phyloP scores from a whole-genome alignment of 2,888 invertebrate genomes.

The Scaptomyza parva region DNA sequence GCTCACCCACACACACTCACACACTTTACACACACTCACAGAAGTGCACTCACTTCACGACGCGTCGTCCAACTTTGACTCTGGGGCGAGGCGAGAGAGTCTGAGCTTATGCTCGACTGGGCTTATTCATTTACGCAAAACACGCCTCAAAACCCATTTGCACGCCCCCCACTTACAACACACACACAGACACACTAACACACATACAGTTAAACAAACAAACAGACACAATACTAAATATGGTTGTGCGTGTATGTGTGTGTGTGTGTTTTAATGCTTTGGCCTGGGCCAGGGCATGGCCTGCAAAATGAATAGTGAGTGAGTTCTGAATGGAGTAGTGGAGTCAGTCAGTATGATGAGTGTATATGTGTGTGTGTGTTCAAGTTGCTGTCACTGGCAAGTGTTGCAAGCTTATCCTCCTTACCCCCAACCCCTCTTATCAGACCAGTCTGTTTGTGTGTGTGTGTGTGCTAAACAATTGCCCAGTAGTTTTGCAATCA shows the following conservation, averaged over 20 bases:
- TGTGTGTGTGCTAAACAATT: constrained; percentile 17
- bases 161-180: constrained; percentile 69
- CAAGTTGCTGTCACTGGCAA: constrained; percentile 56
- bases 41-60: constrained; percentile 65
- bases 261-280: constrained; percentile 27
- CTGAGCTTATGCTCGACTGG: constrained; percentile 51
- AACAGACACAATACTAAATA: constrained; percentile 25
- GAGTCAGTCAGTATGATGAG: no score
- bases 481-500: constrained; percentile 29
- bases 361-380: constrained; percentile 20
- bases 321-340: constrained; percentile 61
- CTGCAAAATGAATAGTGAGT: constrained; percentile 78
- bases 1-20: constrained; percentile 28
- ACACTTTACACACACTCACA: background rate
- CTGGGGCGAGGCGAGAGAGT: constrained; percentile 18
- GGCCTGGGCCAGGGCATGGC: constrained; percentile 56
- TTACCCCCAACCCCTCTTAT: background rate
- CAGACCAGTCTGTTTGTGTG: constrained; percentile 2
- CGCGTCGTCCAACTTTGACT: constrained; percentile 55
- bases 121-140: constrained; percentile 77
- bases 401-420: constrained; percentile 31
- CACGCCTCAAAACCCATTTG: constrained; percentile 51
- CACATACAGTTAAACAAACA: constrained; percentile 27
- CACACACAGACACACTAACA: constrained; percentile 44
- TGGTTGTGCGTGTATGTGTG: background rate